Base-by-base conservation (phyloP, 2,888 invertebrate genomes). In the Lasioglossum leucozonium region DNA sequence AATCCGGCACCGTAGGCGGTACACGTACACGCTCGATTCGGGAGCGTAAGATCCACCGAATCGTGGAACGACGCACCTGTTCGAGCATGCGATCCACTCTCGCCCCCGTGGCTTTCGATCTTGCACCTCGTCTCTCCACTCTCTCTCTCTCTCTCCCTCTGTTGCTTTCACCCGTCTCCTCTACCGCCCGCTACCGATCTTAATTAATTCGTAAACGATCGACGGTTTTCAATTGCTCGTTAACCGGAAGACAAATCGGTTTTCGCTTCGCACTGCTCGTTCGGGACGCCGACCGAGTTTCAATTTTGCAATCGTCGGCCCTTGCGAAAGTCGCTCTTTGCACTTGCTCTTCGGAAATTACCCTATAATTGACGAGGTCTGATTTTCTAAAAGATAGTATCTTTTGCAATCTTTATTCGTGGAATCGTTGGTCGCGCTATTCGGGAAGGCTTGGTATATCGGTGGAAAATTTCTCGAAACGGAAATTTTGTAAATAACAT, bases 1-100 rank as follows among this genome's bases (percentile, higher is more conserved):
- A 88, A 90, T 88, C 86, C 85, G 80, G 89, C 91, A 90, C 90
- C 90, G 91, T 91, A 91, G 91, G 91, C 91, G 91, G 90, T 90
- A 87, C 79, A 90, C 83, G 89, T 82, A 85, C 81, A 76, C 69
- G 79, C 37, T 58, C 72, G 75, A 69, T 62, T 34, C 77, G 62
- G 26, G 47, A 73, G 55, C 75, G 82, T 18, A 71, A 55, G 79
- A 76, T 74, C 82, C 74, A 58, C 58, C 77, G 88, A 77, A 84
- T 81, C 79, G 84, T 81, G 82, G 74, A 73, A 77, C 81, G 80
- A 72, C 74, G 89, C 90, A 90, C 90, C 90, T 90, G 90, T 90
- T 90, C 80, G 80, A 85, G 69, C 90, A 87, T 90, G 81, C 88
- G 85, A 89, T 71, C 58, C 87, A 62, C 78, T 84, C 79, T 84